Percentiles rank a stretch among this genome's conserved stretches.
Evolutionary conservation across 23 tunicate species (phyloP).

Genomic region (Halocynthia roretzi): DNA sequence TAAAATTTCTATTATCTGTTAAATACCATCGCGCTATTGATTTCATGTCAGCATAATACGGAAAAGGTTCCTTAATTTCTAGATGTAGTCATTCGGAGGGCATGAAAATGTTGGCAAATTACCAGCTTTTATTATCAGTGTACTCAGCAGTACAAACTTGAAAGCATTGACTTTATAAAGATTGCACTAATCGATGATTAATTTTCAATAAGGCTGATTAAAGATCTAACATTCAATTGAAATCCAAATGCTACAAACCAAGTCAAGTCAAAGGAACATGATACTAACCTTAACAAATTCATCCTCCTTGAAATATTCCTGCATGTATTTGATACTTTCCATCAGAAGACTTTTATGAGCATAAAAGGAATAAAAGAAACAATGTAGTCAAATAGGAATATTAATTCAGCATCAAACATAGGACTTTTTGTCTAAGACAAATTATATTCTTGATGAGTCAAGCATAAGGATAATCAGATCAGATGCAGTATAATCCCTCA

Average conservation of each 20-base stretch:
- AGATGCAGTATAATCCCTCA: too few relatives aligned
- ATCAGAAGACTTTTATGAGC: slow-evolving; percentile 39
- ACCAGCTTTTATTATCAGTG: too few relatives aligned
- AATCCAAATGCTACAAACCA: neutral
- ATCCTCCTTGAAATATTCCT: slow-evolving; percentile 26
- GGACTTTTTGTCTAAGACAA: neutral
- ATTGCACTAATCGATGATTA: slow-evolving; percentile 6
- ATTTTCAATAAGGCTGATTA: neutral
- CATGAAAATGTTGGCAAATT: too few relatives aligned
- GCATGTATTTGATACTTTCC: slow-evolving; percentile 44
- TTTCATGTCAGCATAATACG: too few relatives aligned
- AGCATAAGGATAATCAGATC: neutral
- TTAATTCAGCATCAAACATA: neutral
- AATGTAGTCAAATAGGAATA: neutral
- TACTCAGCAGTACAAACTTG: too few relatives aligned
- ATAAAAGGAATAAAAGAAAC: neutral
- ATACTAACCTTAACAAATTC: slow-evolving; percentile 60
- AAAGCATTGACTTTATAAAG: neutral
- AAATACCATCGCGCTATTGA: too few relatives aligned
- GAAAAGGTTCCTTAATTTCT: too few relatives aligned
- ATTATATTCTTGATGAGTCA: neutral
- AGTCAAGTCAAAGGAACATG: too few relatives aligned
- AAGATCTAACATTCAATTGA: neutral
- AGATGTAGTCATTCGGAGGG: too few relatives aligned
- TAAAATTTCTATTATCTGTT: too few relatives aligned